Base-by-base conservation (phyloP, 1,140 invertebrate genomes). In the Streblospio benedicti region DNA sequence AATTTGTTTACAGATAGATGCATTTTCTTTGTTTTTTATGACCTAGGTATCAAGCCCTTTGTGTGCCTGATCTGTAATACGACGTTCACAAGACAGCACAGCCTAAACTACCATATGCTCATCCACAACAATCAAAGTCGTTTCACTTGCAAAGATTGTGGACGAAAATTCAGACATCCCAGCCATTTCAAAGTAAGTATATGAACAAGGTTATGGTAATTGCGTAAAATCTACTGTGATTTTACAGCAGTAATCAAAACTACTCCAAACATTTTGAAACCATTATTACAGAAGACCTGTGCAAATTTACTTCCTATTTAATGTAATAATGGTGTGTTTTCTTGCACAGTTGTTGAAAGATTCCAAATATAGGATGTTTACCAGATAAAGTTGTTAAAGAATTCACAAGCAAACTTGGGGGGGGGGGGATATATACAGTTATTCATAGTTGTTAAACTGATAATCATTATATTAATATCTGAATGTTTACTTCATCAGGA, bases 61-160 rank as follows among this genome's bases (percentile, higher is more conserved):
- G 79, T 83, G 53, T 86, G 85, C 71, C 73, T 79, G 32, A 80
- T 84, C 49, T 86, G 85, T 67, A 75, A 78, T 53, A 79, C 82
- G 14, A 83, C 84, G 35, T 86, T 86, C 65, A 86, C 85, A 0
- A 69, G 85, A 31, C 81, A 85, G 57, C 84, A 86, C 67, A 84
- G 83, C 49, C 76, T 86, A 16, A 85, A 86, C 59, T 86, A 86
- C 67, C 85, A 86, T 66, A 83, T 84, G 81, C 66, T 86, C 38
- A 86, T 85, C 63, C 85, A 86, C 67, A 80, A 81, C 64, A 85
- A 85, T 73, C 80, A 83, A 68, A 85, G 83, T 9, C 76, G 84
- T 20, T 86, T 86, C 65, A 83, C 81, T 0, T 86, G 85, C 59
- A 71, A 74, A 12, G 83, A 84, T 66, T 86, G 85, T 69, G 82